Conservation (phyloP, 2,888 invertebrate species). For the Euzophera pinguis region DNA sequence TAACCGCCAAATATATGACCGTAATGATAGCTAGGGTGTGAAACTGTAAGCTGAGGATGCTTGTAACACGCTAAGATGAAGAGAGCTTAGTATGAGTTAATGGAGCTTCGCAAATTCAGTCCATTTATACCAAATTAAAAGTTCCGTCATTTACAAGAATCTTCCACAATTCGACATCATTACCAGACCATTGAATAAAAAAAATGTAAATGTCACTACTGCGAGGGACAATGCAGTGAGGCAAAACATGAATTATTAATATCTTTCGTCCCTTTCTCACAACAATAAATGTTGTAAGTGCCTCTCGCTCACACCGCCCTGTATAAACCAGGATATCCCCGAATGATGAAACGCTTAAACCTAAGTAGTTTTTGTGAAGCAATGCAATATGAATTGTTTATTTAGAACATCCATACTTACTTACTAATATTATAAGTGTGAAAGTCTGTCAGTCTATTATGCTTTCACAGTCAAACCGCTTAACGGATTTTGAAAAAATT, state of each 20-base stretch:
- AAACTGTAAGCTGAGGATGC: too few relatives aligned
- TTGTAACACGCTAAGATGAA: too few relatives aligned
- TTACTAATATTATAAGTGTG: too few relatives aligned
- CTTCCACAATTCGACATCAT: not conserved
- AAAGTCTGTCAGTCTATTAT: too few relatives aligned
- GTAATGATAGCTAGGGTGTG: too few relatives aligned
- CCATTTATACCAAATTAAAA: not conserved
- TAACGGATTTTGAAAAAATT: too few relatives aligned
- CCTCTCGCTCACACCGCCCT: not conserved
- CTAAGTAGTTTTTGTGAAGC: not conserved
- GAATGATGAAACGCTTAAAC: conserved; percentile 2
- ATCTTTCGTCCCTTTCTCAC: not conserved
- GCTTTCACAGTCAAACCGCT: too few relatives aligned
- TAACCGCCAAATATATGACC: too few relatives aligned
- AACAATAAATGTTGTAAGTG: not conserved
- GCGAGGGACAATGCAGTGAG: conserved; percentile 4
- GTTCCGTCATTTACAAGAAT: not conserved
- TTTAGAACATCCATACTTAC: not conserved
- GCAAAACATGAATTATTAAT: conserved; percentile 6
- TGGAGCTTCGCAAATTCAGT: not conserved
- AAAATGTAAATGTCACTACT: conserved; percentile 11
- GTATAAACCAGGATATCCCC: not conserved
- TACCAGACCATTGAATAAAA: conserved; percentile 9
- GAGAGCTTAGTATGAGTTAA: too few relatives aligned
- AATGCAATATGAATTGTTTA: not conserved